phyloP scores from a whole-genome alignment of 2,797 vertebrate species.

The Dromococcyx pavoninus region DNA sequence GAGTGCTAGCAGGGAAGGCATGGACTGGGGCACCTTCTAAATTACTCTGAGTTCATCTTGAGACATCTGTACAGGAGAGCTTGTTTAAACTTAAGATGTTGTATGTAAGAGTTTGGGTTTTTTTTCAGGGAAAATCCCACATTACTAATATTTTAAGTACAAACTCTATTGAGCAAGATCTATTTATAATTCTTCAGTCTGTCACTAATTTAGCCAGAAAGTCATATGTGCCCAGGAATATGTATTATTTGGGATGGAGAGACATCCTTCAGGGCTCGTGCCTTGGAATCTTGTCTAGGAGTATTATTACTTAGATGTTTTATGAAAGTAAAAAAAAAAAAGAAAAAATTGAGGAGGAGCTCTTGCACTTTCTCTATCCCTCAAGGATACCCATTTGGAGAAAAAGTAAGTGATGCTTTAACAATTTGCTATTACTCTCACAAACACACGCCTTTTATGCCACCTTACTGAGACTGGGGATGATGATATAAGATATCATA shows the following conservation, averaged over 20 bases:
- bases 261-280: background rate
- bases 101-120: background rate
- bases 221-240: background rate
- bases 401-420: background rate
- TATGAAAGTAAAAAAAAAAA: background rate
- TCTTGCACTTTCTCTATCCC: background rate
- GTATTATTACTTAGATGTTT: background rate
- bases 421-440: background rate
- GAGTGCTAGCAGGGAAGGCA: fast-evolving
- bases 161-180: background rate
- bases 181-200: background rate
- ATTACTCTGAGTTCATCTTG: background rate
- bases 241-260: background rate
- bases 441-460: background rate
- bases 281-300: background rate
- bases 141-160: background rate
- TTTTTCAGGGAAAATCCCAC: background rate
- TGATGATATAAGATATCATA: background rate
- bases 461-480: background rate
- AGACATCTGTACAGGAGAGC: background rate
- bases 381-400: fast-evolving
- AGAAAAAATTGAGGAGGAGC: background rate
- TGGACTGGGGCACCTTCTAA: background rate
- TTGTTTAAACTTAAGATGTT: background rate
- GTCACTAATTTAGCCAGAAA: background rate